Conservation (phyloP, 2,797 vertebrate species). For the Malurus splendens region DNA sequence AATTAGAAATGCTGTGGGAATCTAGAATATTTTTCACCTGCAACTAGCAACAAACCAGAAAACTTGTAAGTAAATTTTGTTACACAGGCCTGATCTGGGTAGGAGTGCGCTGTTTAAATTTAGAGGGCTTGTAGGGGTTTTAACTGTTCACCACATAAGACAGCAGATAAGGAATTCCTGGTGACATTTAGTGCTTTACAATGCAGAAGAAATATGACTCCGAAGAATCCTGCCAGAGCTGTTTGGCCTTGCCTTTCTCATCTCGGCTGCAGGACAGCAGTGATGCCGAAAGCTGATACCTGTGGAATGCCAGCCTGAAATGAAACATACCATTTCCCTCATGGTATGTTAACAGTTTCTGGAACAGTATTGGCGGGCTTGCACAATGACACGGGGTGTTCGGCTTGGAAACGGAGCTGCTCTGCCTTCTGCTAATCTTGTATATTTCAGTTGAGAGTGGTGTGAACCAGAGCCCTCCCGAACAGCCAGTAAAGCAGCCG, state of each 20-base stretch:
- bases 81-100: fast-evolving
- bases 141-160: neutral
- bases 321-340: neutral
- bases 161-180: neutral
- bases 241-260: neutral
- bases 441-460: neutral
- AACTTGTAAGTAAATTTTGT: neutral
- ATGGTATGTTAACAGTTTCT: neutral
- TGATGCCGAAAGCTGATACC: neutral
- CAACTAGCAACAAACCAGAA: neutral
- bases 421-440: neutral
- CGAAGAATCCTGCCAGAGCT: neutral
- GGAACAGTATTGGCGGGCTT: neutral
- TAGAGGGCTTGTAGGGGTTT: neutral
- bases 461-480: neutral
- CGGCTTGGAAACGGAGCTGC: neutral
- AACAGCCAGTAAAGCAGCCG: neutral
- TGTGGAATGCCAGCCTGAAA: neutral
- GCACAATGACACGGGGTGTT: fast-evolving
- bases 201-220: neutral
- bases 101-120: neutral
- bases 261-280: neutral
- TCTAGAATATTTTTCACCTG: neutral
- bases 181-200: neutral
- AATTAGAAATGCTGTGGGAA: neutral